Base-by-base conservation (phyloP, 1,140 invertebrate species). In the Monomorium pharaonis region DNA sequence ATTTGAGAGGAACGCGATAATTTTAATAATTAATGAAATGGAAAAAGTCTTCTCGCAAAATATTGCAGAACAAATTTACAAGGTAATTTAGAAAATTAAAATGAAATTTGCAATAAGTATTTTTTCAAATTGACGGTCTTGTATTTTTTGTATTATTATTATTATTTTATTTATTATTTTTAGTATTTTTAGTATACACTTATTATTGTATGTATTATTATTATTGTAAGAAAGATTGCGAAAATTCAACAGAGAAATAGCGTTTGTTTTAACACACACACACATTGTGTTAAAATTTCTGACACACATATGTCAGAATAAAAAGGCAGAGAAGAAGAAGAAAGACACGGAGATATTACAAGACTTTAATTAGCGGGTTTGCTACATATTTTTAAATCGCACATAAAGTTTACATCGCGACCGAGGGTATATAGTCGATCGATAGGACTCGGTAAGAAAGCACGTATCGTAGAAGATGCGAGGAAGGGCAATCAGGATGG, bases 401-500 rank as follows among this genome's bases (percentile, higher is more conserved):
- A 70, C 10, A 44, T 70, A 60, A 83, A 81, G 24, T 72, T 83
- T 47, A 58, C 49, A 16, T 27, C 4, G 3, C 49, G 7, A 84
- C 16, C n/a, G 42, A n/a, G 47, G 67, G 10, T 84, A 63, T 63
- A 65, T 7, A 63, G 58, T 37, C 42, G 81, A 84, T 84, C 81
- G 72, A 84, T 84, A 63, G 56, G 44, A 62, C 47, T 80, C 14
- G 10, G 21, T n/a, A 24, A 74, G 42, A 37, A 72, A n/a, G 14
- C 67, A 84, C 58, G 72, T 63, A 74, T 76, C 58, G 21, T 21
- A 56, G 67, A 42, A 58, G n/a, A 83, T 49, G 51, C 51, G 67
- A 83, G 30, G 67, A 58, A 83, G 67, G 24, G 51, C 60, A 83
- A 83, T 74, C 78, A 58, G 74, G 44, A 24, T 84, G 30, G 81